phyloP scores from a whole-genome alignment of 1,140 invertebrate genomes.

The Triops longicaudatus region DNA sequence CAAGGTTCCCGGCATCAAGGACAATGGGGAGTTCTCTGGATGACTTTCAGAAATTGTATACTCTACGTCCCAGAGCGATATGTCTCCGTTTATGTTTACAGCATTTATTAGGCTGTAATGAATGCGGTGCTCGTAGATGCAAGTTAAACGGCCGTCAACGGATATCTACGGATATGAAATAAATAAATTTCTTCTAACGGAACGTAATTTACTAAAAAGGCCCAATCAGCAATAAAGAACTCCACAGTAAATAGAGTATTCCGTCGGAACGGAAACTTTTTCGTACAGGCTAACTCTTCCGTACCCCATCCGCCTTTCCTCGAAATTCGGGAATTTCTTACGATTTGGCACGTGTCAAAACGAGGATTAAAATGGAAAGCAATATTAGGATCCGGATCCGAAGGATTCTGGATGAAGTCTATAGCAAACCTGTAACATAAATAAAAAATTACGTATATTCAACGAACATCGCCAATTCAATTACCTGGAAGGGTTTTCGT shows the following conservation, averaged over 20 bases:
- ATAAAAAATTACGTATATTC: background rate
- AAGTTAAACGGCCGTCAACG: background rate
- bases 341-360: background rate
- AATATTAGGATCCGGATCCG: background rate
- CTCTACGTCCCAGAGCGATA: background rate
- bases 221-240: background rate
- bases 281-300: background rate
- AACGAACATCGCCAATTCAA: background rate
- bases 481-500: background rate
- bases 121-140: background rate
- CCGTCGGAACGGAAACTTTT: background rate
- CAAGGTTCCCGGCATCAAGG: background rate
- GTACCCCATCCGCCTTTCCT: background rate
- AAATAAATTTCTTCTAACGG: background rate
- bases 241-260: background rate
- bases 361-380: background rate
- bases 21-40: background rate
- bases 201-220: background rate
- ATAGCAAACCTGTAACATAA: background rate
- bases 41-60: background rate
- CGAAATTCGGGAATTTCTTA: background rate
- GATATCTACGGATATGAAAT: background rate
- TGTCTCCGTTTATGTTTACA: background rate
- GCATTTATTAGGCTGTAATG: constrained; percentile 3
- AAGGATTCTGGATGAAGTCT: background rate